Base-by-base conservation (phyloP, 2,113 vertebrate species). In the Phalacrocorax brasilianus region DNA sequence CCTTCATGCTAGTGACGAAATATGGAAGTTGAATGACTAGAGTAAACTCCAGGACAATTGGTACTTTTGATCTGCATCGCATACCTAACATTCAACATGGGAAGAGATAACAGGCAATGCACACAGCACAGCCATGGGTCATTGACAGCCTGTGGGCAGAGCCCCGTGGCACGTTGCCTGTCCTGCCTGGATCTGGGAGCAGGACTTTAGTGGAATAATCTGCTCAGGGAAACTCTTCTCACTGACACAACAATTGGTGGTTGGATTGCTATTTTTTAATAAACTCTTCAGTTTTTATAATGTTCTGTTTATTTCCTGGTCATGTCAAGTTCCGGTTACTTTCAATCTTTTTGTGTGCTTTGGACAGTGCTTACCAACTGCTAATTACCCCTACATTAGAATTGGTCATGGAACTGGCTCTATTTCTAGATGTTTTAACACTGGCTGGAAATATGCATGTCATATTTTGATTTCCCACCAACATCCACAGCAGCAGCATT, bases 71-170 rank as follows among this genome's bases (percentile, higher is more conserved):
- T 5, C 38, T 6, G 27, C 1, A 1, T 1, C 32, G 4, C 47
- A 19, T 2, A 11, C 9, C 6, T 11, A 4, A 38, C 23, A 3
- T 5, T 33, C 18, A 15, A 4, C 21, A 1, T 0, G 2, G 23
- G 53, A 17, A 9, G 58, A 8, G 47, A 2, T 0, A 35, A 6
- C 17, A 8, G 56, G 23, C 20, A 4, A 1, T 0, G 14, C 14
- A 3, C 12, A 3, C 30, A 30, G 40, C 5, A 4, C 5, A 4
- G 3, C 23, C 12, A 0, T 1, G 45, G 47, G 11, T 0, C 4
- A 2, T 3, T 16, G 45, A 8, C 2, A 12, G 24, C 17, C 52
- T 11, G 35, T 0, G 0, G 24, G 61, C 44, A 83, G 38, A 58
- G 45, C 68, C 0, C 16, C 2, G 4, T 4, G 7, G 18, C 26